These are phyloP conservation scores for Trichogramma pretiosum DNA, from an alignment of 1,140 invertebrate genomes.

Conservation along the genomic window DNA sequence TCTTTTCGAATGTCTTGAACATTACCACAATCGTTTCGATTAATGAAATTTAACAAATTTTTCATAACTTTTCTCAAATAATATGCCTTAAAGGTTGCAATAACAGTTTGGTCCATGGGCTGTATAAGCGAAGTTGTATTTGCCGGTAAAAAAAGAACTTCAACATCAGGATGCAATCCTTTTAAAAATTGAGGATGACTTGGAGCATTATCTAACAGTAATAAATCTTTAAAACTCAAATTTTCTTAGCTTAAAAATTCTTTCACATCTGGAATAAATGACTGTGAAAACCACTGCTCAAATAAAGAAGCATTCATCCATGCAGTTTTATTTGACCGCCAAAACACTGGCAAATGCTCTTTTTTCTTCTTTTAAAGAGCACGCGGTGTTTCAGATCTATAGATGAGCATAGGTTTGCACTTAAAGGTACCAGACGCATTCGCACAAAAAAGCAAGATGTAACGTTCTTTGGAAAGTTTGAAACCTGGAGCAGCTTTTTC, in stretches of 20 bases:
- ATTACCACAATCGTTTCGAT: too few species aligned
- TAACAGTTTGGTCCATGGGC: slow-evolving; percentile 42
- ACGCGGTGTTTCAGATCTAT: slow-evolving; percentile 36
- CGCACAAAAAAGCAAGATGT: slow-evolving; percentile 37
- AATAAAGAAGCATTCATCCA: slow-evolving; percentile 38
- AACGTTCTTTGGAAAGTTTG: slow-evolving; percentile 41
- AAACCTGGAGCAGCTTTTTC: slow-evolving; percentile 36
- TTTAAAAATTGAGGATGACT: slow-evolving; percentile 32
- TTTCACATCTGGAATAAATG: slow-evolving; percentile 24
- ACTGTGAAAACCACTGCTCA: slow-evolving; percentile 29
- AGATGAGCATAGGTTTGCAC: slow-evolving; percentile 40
- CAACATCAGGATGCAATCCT: slow-evolving; percentile 31
- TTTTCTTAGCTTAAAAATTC: slow-evolving; percentile 29
- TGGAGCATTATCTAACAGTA: slow-evolving; percentile 42
- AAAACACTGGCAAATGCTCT: slow-evolving; percentile 35
- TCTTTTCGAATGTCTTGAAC: slow-evolving; percentile 17
- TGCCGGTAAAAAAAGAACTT: slow-evolving; percentile 38
- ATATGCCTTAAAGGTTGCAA: slow-evolving; percentile 25
- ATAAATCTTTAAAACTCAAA: slow-evolving; percentile 38
- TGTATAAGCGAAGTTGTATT: slow-evolving; percentile 43
- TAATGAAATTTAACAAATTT: slow-evolving; percentile 22
- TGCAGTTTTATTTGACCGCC: slow-evolving; percentile 36
- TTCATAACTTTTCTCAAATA: slow-evolving; percentile 16
- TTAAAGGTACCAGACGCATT: slow-evolving; percentile 39
- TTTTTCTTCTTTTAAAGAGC: slow-evolving; percentile 35